Base-by-base conservation (phyloP, 2,888 invertebrate genomes). In the Hecatera dysodea region DNA sequence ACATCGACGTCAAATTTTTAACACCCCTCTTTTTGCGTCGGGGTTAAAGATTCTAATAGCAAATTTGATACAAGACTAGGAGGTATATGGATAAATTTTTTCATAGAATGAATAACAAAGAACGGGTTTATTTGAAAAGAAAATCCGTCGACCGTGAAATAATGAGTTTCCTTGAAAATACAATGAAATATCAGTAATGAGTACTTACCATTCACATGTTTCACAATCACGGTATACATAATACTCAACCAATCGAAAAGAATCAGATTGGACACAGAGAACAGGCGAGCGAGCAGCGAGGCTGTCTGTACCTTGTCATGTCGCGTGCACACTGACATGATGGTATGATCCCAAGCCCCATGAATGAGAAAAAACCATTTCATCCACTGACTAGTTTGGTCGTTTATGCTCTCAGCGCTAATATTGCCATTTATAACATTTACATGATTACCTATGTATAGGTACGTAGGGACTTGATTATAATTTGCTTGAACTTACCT, bases 121-220 rank as follows among this genome's bases (percentile, higher is more conserved):
- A 8, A 7, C 7, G 1, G 1, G 29, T 29, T 33, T 42, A 15
- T 39, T 48, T 67, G 5, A 33, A 11, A 33, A 42, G 42, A 24
- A 60, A 60, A 24, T 0, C 3, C 12, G 19, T 42, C n/a, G 24
- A 17, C 24, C 50, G 27, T 57, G 3, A n/a, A 33, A 33, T 29
- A 72, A 59, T 48, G 3, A 29, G 39, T 42, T 60, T 17, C 15
- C 17, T 48, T 48, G 39, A 72, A 48, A 29, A 72, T 55, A 39
- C 24, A n/a, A 48, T n/a, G 19, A 46, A 44, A 44, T 27, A 72
- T 12, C 4, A 5, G 19, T 17, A 33, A 61, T 42, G 24, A 29
- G 59, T 71, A 29, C 2, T 19, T 27, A 24, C 17, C 27, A 33
- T n/a, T 19, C 7, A 29, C 39, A 24, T 15, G 62, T 50, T 11